A percentile compares a stretch with the other conserved stretches of the same genome.
These are phyloP conservation scores for Drosophila subsilvestris DNA, from an alignment of 2,888 invertebrate genomes.

Conservation along the genomic window DNA sequence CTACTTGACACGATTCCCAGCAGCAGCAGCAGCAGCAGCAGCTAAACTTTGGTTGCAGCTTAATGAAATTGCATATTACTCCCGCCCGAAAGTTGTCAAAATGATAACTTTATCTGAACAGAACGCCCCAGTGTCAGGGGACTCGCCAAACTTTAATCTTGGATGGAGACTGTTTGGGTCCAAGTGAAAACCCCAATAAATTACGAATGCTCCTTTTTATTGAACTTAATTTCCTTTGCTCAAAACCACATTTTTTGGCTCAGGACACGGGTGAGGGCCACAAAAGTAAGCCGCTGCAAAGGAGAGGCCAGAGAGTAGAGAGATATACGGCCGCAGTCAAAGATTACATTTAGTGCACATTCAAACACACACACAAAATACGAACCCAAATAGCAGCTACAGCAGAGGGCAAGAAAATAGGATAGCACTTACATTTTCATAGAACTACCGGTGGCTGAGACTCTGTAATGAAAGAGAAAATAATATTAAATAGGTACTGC, in stretches of 20 bases:
- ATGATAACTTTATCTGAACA: slow-evolving; percentile 53
- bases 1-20: slow-evolving; percentile 1
- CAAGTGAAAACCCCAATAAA: slow-evolving; percentile 61
- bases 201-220: slow-evolving; percentile 70
- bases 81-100: slow-evolving; percentile 62
- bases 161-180: neutral
- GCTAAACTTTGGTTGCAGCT: slow-evolving; percentile 33
- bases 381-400: neutral
- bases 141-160: slow-evolving; percentile 29
- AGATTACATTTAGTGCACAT: slow-evolving; percentile 64
- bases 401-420: neutral
- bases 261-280: slow-evolving; percentile 31
- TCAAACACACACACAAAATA: neutral
- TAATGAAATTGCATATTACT: slow-evolving; percentile 65
- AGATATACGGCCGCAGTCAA: slow-evolving; percentile 69
- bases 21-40: slow-evolving; percentile 14
- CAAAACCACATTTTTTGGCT: slow-evolving; percentile 60
- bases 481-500: no score
- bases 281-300: slow-evolving; percentile 60
- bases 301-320: neutral
- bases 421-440: neutral
- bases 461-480: no score
- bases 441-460: no score
- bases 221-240: slow-evolving; percentile 77
- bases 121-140: slow-evolving; percentile 22